Evolutionary conservation across 2,797 vertebrate species (phyloP).

Genomic region (Chelon labrosus): DNA sequence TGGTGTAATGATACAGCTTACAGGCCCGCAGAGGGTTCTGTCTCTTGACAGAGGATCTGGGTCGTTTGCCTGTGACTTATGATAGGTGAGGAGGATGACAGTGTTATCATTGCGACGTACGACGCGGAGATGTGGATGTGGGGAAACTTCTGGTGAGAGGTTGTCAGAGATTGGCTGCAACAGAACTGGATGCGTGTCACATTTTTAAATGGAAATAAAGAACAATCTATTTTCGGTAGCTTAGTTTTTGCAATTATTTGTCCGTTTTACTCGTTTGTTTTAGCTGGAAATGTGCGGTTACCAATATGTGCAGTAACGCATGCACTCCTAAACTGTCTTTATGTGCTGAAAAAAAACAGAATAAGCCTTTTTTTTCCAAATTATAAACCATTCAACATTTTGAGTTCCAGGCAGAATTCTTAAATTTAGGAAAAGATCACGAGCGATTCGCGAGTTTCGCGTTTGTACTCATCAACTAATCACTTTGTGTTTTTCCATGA

Average conservation of each 20-base stretch:
- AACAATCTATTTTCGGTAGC: conserved; percentile 11
- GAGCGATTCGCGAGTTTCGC: conserved; percentile 23
- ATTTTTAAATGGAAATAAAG: conserved; percentile 18
- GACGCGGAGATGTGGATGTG: conserved; percentile 61
- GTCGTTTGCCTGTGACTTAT: conserved; percentile 82
- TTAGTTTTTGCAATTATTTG: conserved; percentile 10
- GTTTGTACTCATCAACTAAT: conserved; percentile 49
- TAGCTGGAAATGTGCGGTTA: background rate
- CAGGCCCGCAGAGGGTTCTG: conserved; percentile 78
- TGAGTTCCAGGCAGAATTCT: conserved; percentile 25
- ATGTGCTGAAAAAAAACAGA: background rate
- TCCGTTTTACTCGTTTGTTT: conserved; percentile 1
- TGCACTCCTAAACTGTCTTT: background rate
- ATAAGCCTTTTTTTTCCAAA: background rate
- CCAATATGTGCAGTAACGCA: background rate
- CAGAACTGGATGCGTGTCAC: conserved; percentile 36
- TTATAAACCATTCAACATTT: background rate
- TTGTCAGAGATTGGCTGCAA: conserved; percentile 65
- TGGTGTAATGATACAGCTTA: conserved; percentile 84
- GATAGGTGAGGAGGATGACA: conserved; percentile 79
- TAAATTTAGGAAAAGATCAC: conserved; percentile 6
- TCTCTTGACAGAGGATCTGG: conserved; percentile 74
- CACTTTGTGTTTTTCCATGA: conserved; percentile 37
- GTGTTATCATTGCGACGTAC: conserved; percentile 71
- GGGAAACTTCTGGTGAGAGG: conserved; percentile 45